Conservation (phyloP, 2,113 vertebrate genomes). For the Callopanchax toddi region DNA sequence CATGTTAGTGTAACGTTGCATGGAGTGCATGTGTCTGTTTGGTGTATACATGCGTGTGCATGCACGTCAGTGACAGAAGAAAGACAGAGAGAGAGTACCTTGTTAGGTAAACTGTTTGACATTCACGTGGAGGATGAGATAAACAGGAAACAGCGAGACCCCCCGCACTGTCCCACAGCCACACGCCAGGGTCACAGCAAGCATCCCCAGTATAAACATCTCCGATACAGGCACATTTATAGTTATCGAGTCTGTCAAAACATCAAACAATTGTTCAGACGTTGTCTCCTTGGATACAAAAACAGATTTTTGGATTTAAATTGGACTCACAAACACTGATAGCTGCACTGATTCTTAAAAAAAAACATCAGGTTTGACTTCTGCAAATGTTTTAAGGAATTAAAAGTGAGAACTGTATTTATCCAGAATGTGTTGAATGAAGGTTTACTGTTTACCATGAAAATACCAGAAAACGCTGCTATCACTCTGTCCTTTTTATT, state of each 20-base stretch:
- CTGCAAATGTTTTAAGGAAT: background rate
- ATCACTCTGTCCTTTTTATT: no score
- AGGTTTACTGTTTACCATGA: no score
- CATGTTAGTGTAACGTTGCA: slow-evolving; percentile 11
- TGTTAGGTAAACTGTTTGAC: slow-evolving; percentile 81
- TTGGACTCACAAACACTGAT: background rate
- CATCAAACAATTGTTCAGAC: slow-evolving; percentile 53
- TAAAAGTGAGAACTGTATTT: background rate
- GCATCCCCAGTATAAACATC: slow-evolving; percentile 72
- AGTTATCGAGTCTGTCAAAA: slow-evolving; percentile 68
- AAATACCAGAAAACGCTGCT: no score
- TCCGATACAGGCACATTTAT: slow-evolving; percentile 63
- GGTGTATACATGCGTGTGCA: slow-evolving; percentile 14
- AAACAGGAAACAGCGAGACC: slow-evolving; percentile 76
- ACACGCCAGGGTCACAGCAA: slow-evolving; percentile 72
- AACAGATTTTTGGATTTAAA: slow-evolving; percentile 32
- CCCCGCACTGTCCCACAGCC: slow-evolving; percentile 65
- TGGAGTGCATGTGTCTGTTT: background rate
- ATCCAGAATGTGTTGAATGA: background rate
- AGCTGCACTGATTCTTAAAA: background rate
- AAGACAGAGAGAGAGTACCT: slow-evolving; percentile 69
- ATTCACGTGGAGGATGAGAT: slow-evolving; percentile 70
- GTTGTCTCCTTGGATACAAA: slow-evolving; percentile 37
- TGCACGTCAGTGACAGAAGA: slow-evolving; percentile 40
- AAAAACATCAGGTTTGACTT: background rate